These are phyloP conservation scores for Kuschelorhynchus macadamiae DNA, from an alignment of 2,888 invertebrate genomes.

Conservation along the genomic window DNA sequence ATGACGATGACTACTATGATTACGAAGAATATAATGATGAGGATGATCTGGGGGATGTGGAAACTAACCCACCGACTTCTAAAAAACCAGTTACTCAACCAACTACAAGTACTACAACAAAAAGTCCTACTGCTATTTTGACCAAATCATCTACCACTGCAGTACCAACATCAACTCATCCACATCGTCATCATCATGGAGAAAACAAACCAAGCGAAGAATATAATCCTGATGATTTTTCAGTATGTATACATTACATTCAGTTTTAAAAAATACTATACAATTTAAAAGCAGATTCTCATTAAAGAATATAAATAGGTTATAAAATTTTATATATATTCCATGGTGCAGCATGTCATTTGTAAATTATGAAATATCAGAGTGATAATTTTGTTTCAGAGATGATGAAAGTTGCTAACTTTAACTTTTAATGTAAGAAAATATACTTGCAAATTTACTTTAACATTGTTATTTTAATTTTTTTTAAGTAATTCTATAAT, in stretches of 20 bases:
- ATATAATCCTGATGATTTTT: neutral
- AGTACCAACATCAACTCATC: conserved; percentile 59
- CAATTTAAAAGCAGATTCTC: no score
- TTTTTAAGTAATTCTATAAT: no score
- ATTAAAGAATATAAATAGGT: no score
- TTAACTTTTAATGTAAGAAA: no score
- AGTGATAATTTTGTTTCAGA: no score
- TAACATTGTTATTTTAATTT: no score
- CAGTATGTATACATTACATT: no score
- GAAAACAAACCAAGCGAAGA: conserved; percentile 59
- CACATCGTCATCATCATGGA: conserved; percentile 70
- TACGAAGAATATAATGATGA: conserved; percentile 65
- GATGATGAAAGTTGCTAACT: no score
- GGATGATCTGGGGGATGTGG: conserved; percentile 49
- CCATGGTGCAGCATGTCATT: neutral
- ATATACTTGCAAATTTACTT: no score
- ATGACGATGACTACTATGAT: conserved; percentile 66
- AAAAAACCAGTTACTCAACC: conserved; percentile 43
- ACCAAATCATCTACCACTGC: conserved; percentile 51
- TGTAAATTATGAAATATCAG: neutral
- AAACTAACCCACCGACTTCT: conserved; percentile 35
- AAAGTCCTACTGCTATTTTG: conserved; percentile 52
- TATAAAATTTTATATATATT: neutral
- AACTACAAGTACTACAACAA: conserved; percentile 50
- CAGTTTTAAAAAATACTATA: no score